These are phyloP conservation scores for Cuniculus paca DNA, from an alignment of 2,797 vertebrate species.

Conservation along the genomic window DNA sequence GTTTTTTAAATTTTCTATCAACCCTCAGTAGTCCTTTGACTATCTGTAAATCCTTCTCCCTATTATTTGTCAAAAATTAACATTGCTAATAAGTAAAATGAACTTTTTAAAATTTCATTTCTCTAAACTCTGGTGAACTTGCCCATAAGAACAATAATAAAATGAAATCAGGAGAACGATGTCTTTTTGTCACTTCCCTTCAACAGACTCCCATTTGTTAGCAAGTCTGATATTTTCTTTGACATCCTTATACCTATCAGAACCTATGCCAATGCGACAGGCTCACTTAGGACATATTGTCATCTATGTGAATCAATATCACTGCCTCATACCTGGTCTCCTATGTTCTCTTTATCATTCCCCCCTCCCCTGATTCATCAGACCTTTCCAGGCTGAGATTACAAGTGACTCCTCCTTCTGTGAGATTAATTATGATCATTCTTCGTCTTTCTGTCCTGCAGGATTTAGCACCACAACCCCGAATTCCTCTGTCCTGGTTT, in stretches of 20 bases:
- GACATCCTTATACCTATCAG: background rate
- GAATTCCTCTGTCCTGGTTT: background rate
- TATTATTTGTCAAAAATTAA: conserved; percentile 46
- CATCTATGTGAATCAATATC: background rate
- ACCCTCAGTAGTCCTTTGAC: conserved; percentile 83
- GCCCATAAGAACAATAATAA: background rate
- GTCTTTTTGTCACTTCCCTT: background rate
- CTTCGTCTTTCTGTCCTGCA: background rate
- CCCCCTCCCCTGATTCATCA: background rate
- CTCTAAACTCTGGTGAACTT: background rate
- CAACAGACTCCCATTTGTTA: background rate
- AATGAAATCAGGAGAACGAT: conserved; percentile 10
- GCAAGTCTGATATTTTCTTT: background rate
- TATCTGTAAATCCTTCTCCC: conserved; percentile 40
- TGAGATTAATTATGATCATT: background rate
- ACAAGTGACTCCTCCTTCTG: background rate
- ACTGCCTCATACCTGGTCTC: background rate
- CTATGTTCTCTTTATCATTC: background rate
- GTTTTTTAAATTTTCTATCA: conserved; percentile 54
- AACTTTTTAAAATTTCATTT: conserved; percentile 54
- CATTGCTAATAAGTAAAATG: background rate
- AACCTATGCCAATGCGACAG: background rate
- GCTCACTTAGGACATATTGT: background rate
- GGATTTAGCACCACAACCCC: background rate
- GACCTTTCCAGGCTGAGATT: background rate